These are phyloP conservation scores for Pitta sordida DNA, from an alignment of 2,113 vertebrate genomes.

Conservation along the genomic window DNA sequence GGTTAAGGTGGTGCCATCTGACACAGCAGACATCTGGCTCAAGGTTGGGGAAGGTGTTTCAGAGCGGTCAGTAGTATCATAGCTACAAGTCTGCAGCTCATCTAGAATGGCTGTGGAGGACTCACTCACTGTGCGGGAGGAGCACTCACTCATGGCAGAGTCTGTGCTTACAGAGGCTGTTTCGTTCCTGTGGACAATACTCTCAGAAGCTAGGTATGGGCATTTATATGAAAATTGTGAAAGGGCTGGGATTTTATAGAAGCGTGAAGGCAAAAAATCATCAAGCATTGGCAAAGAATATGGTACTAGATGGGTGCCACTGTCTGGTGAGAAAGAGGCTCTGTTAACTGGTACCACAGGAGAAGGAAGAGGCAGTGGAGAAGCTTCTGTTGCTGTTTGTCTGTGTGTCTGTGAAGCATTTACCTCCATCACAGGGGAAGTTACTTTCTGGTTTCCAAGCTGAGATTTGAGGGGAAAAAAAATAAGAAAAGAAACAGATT, in stretches of 20 bases:
- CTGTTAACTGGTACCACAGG: constrained; percentile 56
- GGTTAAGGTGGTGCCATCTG: constrained; percentile 79
- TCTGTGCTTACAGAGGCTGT: constrained; percentile 74
- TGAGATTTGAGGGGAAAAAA: constrained; percentile 71
- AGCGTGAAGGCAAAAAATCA: constrained; percentile 64
- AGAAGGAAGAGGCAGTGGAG: constrained; percentile 59
- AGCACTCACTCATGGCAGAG: constrained; percentile 83
- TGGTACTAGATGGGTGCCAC: constrained; percentile 71
- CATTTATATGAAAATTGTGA: constrained; percentile 49
- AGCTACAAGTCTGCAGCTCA: constrained; percentile 82
- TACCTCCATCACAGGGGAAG: constrained; percentile 72
- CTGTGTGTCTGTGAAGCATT: constrained; percentile 72
- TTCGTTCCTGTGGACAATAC: neutral
- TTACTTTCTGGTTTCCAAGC: constrained; percentile 75
- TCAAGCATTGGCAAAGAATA: constrained; percentile 68
- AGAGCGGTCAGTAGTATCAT: constrained; percentile 78
- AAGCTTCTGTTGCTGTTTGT: constrained; percentile 66
- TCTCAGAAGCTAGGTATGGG: constrained; percentile 30
- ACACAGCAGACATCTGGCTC: constrained; percentile 82
- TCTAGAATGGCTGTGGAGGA: constrained; percentile 81
- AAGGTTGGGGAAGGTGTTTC: constrained; percentile 86
- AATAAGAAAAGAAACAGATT: constrained; percentile 67
- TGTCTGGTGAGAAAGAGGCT: constrained; percentile 58
- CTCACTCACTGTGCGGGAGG: constrained; percentile 67
- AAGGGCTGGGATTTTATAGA: constrained; percentile 68